Conservation (phyloP, 2,113 vertebrate species). For the Desmodus rotundus region DNA sequence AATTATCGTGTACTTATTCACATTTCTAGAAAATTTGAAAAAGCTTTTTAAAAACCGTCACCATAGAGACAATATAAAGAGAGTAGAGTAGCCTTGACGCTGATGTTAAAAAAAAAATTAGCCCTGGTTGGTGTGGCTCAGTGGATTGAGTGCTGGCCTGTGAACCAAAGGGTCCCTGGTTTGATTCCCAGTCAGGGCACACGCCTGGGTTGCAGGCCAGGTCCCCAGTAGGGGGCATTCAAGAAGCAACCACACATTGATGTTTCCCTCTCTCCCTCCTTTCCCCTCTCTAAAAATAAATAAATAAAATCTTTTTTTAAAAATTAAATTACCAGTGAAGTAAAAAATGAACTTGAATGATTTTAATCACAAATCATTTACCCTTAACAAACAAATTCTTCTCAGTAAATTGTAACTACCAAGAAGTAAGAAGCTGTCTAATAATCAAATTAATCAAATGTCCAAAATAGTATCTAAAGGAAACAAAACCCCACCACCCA, state of each 20-base stretch:
- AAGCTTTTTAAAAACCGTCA: neutral
- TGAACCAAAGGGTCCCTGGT: too few species aligned
- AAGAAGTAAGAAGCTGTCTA: neutral
- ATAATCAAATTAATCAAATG: neutral
- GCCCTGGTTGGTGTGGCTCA: too few species aligned
- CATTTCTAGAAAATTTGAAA: neutral
- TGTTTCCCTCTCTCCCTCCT: too few species aligned
- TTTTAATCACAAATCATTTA: neutral
- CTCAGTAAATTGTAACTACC: neutral
- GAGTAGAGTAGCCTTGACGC: neutral
- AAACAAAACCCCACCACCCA: neutral
- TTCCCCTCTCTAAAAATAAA: too few species aligned
- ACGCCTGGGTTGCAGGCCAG: too few species aligned
- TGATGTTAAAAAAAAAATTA: neutral
- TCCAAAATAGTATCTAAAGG: neutral
- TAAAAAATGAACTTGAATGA: neutral
- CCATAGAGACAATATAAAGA: neutral
- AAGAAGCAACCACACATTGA: too few species aligned
- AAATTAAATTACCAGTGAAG: neutral
- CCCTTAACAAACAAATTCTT: neutral
- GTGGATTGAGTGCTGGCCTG: too few species aligned
- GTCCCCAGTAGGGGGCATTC: too few species aligned
- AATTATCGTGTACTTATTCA: neutral
- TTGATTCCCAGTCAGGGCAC: too few species aligned
- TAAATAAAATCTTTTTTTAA: too few species aligned